A percentile compares a stretch with the other conserved stretches of the same genome.
Evolutionary conservation across 2,888 invertebrate species (phyloP).

Genomic region (Pseudococcus longispinus): DNA sequence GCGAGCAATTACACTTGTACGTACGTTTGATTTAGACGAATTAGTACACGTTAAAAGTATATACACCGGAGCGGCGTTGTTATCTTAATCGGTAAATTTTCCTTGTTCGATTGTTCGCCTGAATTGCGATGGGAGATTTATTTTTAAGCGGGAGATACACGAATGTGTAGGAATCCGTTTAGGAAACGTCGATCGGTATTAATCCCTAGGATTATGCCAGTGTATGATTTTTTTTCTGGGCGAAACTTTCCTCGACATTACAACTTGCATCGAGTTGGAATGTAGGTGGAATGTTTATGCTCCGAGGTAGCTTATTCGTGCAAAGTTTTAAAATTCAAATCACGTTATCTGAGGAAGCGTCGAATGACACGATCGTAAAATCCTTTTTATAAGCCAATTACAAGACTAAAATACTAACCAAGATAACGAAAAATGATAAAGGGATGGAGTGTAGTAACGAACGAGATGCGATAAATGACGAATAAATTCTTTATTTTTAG

Average conservation of each 20-base stretch:
- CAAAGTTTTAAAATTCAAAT: constrained; percentile 48
- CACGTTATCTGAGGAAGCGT: constrained; percentile 25
- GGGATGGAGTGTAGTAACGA: not conserved
- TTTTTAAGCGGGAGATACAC: not conserved
- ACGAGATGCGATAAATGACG: constrained; percentile 50
- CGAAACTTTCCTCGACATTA: not conserved
- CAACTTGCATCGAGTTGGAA: not conserved
- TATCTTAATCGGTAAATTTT: constrained; percentile 17
- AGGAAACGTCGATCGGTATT: not conserved
- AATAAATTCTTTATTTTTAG: constrained; percentile 55
- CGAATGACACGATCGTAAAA: not conserved
- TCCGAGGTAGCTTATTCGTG: not conserved
- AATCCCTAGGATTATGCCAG: not conserved
- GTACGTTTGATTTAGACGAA: constrained; percentile 47
- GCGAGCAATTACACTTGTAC: not conserved
- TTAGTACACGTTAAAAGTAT: constrained; percentile 1
- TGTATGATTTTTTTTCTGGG: not conserved
- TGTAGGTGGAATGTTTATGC: not conserved
- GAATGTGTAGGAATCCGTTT: not conserved
- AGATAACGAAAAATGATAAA: constrained; percentile 35
- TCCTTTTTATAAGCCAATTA: constrained; percentile 54
- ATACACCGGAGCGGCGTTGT: not conserved
- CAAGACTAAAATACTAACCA: constrained; percentile 34
- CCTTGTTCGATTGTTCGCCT: not conserved
- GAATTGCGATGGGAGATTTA: not conserved